These are phyloP conservation scores for Coelopa frigida DNA, from an alignment of 1,140 invertebrate genomes.

Conservation along the genomic window DNA sequence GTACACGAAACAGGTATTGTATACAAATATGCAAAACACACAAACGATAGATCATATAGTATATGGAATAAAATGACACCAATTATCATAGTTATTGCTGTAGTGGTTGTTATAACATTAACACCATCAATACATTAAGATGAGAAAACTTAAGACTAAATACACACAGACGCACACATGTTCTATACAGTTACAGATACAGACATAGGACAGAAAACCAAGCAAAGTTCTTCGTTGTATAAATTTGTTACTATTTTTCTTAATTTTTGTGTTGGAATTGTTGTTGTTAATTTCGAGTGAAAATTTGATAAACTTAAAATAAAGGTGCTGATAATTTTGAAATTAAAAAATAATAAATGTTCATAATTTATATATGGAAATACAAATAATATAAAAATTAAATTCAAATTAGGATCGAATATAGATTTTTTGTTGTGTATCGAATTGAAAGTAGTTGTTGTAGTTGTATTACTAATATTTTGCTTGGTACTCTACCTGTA, in stretches of 20 bases:
- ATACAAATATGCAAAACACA: no score
- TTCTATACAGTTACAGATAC: constrained; percentile 5
- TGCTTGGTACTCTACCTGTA: constrained; percentile 76
- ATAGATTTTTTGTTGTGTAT: background rate
- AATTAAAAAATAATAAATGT: no score
- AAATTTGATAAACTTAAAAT: background rate
- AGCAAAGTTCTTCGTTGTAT: constrained; percentile 14
- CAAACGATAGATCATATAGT: no score
- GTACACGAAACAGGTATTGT: no score
- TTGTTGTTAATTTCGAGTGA: background rate
- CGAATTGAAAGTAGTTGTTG: constrained; percentile 4
- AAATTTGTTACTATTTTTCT: constrained; percentile 2
- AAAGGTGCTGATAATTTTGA: no score
- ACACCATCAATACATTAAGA: background rate
- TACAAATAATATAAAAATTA: constrained; percentile 2
- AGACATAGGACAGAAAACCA: constrained; percentile 20
- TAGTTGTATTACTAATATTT: constrained; percentile 12
- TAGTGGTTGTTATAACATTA: no score
- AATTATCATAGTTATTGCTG: no score
- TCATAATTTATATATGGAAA: background rate
- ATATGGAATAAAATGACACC: no score
- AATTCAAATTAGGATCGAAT: background rate
- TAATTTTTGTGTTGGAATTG: constrained; percentile 1
- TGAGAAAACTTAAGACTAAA: no score
- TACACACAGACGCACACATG: background rate